Base-by-base conservation (phyloP, 2,113 vertebrate species). In the Perognathus longimembris region DNA sequence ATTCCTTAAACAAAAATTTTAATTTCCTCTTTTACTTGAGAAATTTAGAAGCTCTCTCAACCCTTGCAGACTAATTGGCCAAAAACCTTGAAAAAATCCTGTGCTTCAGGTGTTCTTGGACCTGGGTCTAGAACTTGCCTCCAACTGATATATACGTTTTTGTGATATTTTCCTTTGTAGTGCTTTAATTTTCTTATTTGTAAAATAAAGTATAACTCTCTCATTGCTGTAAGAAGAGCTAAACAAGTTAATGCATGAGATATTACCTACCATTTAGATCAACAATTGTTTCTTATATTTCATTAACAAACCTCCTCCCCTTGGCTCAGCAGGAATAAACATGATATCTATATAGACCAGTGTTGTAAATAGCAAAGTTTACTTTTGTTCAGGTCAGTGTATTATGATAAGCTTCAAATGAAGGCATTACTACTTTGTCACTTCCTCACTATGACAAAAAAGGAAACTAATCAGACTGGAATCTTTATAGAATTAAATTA, bases 401-500 rank as follows among this genome's bases (percentile, higher is more conserved):
- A 91, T 89, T 92, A 63, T 50, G 34, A 73, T 94, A 83, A 88
- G 21, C 54, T 76, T 76, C 12, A 64, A 90, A 89, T 57, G 45
- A 90, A 69, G 38, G 21, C 18, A 94, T 87, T 69, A 34, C 26
- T 50, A 36, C 17, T 88, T 91, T 88, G 30, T 11, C 26, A 45
- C 21, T 77, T 85, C 5, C 24, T 80, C 6, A 54, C 69, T 77
- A 10, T 73, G 18, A 79, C 78, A 95, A 73, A 69, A 38, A 91
- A 87, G 36, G n/a, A 90, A 81, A 59, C 61, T 79, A 79, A 90
- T 11, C 20, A 50, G 76, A 79, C 28, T 77, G 45, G 71, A 94
- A 90, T 17, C 6, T 67, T 70, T 75, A 67, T 34, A 78, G 38
- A 94, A 95, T 92, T 86, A 92, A 93, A 80, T 96, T 93, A 85